Base-by-base conservation (phyloP, 2,113 vertebrate species). In the Parus major region DNA sequence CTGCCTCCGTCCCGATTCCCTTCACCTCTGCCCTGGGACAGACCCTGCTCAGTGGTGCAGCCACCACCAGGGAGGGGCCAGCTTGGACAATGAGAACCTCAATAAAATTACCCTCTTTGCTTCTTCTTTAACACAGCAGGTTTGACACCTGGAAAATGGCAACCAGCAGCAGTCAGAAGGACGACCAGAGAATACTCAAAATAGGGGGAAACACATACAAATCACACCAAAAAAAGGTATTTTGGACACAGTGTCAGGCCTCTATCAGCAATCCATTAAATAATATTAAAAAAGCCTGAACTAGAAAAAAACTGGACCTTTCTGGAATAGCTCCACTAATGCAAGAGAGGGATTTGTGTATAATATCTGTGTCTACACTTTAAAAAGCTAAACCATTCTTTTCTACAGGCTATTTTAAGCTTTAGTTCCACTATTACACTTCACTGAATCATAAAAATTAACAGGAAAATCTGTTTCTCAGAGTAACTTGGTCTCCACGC, bases 151-250 rank as follows among this genome's bases (percentile, higher is more conserved):
- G 90, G 77, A 94, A 96, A 93, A 85, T 7, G 92, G 59, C 91
- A 95, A 87, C 73, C 86, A 89, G 96, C 86, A 96, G 93, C 63
- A 59, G 92, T 91, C 88, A 95, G 88, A 73, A 93, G 36, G 61
- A 79, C 68, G 90, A 22, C 0, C 6, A 88, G 49, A 72, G 82
- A 86, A 69, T 46, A 69, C 65, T 92, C 86, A 46, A 73, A 94
- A 25, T 10, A 75, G 47, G 61, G 72, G 86, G 81, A 63, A 89
- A 92, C 7, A 52, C 61, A 94, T 5, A 69, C 25, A 92, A 50
- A 82, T 93, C 42, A 88, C 22, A 72, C 4, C 23, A 5, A 33
- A 44, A 18, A 71, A 61, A 14, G 17, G 53, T 47, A 47, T 59
- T 41, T 12, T 53, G 72, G 82, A 83, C 64, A 82, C 13, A 42